Percentiles rank a stretch among this genome's conserved stretches.
phyloP scores from a whole-genome alignment of 2,797 vertebrate species.

The Pipistrellus kuhlii region DNA sequence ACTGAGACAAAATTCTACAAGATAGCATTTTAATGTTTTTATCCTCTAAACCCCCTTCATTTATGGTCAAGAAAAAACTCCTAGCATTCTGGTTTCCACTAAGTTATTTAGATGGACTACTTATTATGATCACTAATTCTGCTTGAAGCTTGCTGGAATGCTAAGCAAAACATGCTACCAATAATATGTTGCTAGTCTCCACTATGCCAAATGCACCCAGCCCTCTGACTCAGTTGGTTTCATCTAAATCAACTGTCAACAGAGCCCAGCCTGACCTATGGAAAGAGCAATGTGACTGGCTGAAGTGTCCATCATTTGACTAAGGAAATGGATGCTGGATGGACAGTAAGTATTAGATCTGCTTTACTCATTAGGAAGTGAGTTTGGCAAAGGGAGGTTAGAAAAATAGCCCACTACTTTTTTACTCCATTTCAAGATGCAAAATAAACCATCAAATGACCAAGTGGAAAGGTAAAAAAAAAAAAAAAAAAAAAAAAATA shows the following conservation, averaged over 20 bases:
- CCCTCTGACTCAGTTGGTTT: constrained; percentile 42
- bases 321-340: background rate
- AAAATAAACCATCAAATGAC: constrained; percentile 13
- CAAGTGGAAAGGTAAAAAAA: background rate
- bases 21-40: constrained; percentile 46
- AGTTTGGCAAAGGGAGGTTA: constrained; percentile 2
- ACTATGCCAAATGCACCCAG: constrained; percentile 11
- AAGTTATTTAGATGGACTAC: constrained; percentile 26
- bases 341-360: background rate
- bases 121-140: constrained; percentile 34
- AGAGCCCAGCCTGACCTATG: constrained; percentile 13
- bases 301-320: constrained; percentile 47
- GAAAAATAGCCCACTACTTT: background rate
- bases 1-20: constrained; percentile 10
- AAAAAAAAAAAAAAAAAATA: background rate
- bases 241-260: constrained; percentile 31
- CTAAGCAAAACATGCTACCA: background rate
- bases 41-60: background rate
- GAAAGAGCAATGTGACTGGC: constrained; percentile 10
- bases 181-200: constrained; percentile 9
- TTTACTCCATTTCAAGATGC: constrained; percentile 40
- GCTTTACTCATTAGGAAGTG: background rate
- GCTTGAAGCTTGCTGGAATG: constrained; percentile 24
- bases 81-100: background rate
- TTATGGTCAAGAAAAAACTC: constrained; percentile 45